A percentile compares a stretch with the other conserved stretches of the same genome.
Evolutionary conservation across 2,113 vertebrate genomes (phyloP).

Genomic region (Circaetus gallicus): DNA sequence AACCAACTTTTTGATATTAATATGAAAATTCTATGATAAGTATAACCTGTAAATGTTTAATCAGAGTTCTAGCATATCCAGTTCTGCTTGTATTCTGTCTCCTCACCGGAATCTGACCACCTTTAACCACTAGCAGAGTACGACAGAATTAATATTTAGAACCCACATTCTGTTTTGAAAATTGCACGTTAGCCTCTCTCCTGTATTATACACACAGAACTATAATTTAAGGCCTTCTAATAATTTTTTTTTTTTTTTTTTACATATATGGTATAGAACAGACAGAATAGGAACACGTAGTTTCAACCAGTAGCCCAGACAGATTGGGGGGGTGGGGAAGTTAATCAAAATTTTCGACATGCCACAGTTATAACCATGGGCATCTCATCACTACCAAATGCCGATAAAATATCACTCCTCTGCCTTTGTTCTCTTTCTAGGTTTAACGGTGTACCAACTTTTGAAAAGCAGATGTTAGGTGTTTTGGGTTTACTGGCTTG

Average conservation of each 20-base stretch:
- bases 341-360: background rate
- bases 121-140: background rate
- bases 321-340: accelerated
- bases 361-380: background rate
- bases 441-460: background rate
- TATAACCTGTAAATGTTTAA: background rate
- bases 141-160: background rate
- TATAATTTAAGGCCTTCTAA: background rate
- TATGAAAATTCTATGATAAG: background rate
- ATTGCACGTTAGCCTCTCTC: background rate
- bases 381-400: background rate
- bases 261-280: background rate
- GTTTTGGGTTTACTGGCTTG: background rate
- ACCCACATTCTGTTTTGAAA: background rate
- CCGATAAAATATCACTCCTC: background rate
- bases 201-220: background rate
- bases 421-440: background rate
- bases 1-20: background rate
- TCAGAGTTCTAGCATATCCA: background rate
- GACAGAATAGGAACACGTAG: background rate
- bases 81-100: background rate
- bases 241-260: background rate
- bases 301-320: background rate
- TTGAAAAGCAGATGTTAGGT: background rate
- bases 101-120: background rate